These are phyloP conservation scores for Radopholus similis DNA, from an alignment of 1,140 invertebrate species.

Conservation along the genomic window DNA sequence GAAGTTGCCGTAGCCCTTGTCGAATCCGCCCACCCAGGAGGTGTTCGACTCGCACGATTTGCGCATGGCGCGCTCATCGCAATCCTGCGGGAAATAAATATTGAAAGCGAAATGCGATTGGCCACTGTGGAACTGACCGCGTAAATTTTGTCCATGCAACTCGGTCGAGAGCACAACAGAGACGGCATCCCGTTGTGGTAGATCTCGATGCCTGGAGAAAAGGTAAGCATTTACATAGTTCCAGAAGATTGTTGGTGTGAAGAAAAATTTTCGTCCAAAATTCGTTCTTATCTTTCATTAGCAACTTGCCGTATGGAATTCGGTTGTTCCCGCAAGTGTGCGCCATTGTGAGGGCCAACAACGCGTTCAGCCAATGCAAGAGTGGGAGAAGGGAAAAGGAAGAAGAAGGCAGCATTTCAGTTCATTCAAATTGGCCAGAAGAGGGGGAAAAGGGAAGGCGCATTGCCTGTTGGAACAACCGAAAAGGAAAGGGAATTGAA, in stretches of 20 bases:
- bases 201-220: conserved; percentile 41
- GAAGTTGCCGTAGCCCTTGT: conserved; percentile 45
- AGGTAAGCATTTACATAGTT: conserved; percentile 28
- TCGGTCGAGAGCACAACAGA: conserved; percentile 51
- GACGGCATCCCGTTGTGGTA: conserved; percentile 50
- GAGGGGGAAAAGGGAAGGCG: too few relatives aligned
- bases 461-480: too few relatives aligned
- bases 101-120: conserved; percentile 11
- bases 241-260: conserved; percentile 11
- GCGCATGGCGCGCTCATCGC: conserved; percentile 47
- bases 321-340: conserved; percentile 33
- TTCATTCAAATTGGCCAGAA: too few relatives aligned
- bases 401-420: too few relatives aligned
- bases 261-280: too few relatives aligned
- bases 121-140: conserved; percentile 33
- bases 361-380: neutral
- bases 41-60: conserved; percentile 40
- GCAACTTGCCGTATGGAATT: conserved; percentile 22
- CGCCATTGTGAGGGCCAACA: neutral
- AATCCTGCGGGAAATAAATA: conserved; percentile 41
- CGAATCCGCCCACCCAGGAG: conserved; percentile 52
- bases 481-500: too few relatives aligned
- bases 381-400: conserved; percentile 1
- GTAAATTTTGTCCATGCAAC: conserved; percentile 57
- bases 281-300: too few relatives aligned